Base-by-base conservation (phyloP, 2,113 vertebrate species). In the Upupa epops region DNA sequence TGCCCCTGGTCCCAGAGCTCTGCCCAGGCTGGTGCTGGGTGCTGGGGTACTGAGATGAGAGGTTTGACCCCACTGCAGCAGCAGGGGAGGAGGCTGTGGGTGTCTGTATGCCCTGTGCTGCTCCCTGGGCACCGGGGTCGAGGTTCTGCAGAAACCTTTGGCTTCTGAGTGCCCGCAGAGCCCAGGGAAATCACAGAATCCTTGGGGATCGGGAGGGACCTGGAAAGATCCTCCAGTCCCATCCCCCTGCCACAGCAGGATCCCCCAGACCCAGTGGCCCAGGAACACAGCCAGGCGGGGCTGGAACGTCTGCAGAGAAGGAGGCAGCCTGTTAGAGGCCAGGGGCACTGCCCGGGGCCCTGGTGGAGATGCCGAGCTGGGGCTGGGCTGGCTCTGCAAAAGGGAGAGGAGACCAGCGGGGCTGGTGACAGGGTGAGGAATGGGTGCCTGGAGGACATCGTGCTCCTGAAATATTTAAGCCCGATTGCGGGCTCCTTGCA, bases 151-250 rank as follows among this genome's bases (percentile, higher is more conserved):
- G 21, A 10, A 51, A 11, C 37, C 61, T 1, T 1, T 6, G 36
- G 2, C 0, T 36, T n/a, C 29, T 17, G 72, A 6, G 42, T 6
- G 21, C 26, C 3, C 0, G 2, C 1, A 1, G 65, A 34, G 55
- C 13, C 6, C 4, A 18, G 65, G 7, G 34, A 40, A 48, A 20
- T n/a, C n/a, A n/a, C n/a, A n/a, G n/a, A n/a, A n/a, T n/a, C n/a
- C n/a, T n/a, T n/a, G n/a, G n/a, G n/a, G n/a, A n/a, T n/a, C n/a
- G n/a, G n/a, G n/a, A n/a, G n/a, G n/a, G n/a, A n/a, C n/a, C n/a
- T n/a, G n/a, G n/a, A n/a, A n/a, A n/a, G n/a, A n/a, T n/a, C n/a
- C n/a, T n/a, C n/a, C n/a, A n/a, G n/a, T n/a, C n/a, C n/a, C n/a
- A n/a, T n/a, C n/a, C n/a, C n/a, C n/a, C n/a, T n/a, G n/a, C n/a